Base-by-base conservation (phyloP, 2,888 invertebrate genomes). In the Phoronis australis region DNA sequence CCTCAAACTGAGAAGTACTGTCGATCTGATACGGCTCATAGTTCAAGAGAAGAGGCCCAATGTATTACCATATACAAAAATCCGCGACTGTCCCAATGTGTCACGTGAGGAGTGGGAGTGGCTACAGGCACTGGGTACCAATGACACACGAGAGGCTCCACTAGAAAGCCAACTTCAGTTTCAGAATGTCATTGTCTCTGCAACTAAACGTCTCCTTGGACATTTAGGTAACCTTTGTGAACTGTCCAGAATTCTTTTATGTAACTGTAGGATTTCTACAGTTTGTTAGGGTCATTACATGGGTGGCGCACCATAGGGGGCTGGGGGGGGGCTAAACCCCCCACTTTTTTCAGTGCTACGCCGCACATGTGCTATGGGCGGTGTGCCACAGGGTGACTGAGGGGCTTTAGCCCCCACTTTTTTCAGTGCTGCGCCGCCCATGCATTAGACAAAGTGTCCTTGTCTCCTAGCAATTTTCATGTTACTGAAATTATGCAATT, bases 61-160 rank as follows among this genome's bases (percentile, higher is more conserved):
- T 75, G 90, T 95, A 61, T 83, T 97, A 59, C 97, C 97, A 0
- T 90, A 94, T 74, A 88, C 88, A 56, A 89, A 91, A 75, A 85
- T 97, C 35, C 81, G 97, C 53, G 90, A 93, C 61, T 96, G 96
- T 79, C 89, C 95, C 1, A 95, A 96, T 73, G 90, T 99, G 0
- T 94, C 94, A 15, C 91, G 90, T 24, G 96, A 96, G 73, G 97
- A 97, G 78, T 97, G 96, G 96, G 87, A 90, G 61, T 89, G 90
- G 75, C 80, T 96, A 15, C 87, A 86, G 68, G 83, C 67, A 35
- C 60, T 79, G 45, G 60, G 56, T 31, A 56, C 59, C 3, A 64
- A 61, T 37, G 59, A 55, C 41, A 48, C 51, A 24, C 52, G 44
- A n/a, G 50, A 35, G 24, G 50, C 42, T 9, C 68, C 70, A n/a